Evolutionary conservation across 2,113 vertebrate species (phyloP).

Genomic region (Coreoperca whiteheadi): DNA sequence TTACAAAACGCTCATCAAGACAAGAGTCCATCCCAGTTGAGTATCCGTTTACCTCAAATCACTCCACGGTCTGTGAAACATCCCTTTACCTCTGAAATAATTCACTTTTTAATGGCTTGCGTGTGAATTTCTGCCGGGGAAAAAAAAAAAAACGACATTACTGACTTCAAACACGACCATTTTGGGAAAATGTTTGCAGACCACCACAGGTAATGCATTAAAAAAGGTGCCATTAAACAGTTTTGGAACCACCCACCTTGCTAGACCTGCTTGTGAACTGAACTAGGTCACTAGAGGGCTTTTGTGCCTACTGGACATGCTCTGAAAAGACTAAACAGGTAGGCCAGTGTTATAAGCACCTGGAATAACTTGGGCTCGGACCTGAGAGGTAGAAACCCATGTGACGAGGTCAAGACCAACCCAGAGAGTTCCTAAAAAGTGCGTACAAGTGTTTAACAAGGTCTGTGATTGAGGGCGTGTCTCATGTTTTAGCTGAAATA

Average conservation of each 20-base stretch:
- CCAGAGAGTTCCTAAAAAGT: slow-evolving; percentile 41
- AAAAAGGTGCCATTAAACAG: slow-evolving; percentile 56
- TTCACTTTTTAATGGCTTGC: slow-evolving; percentile 22
- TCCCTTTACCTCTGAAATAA: slow-evolving; percentile 46
- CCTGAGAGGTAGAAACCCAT: slow-evolving; percentile 25
- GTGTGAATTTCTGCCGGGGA: slow-evolving; percentile 38
- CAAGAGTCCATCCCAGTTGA: slow-evolving; percentile 31
- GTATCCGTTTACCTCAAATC: slow-evolving; percentile 64
- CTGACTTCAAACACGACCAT: slow-evolving; percentile 50
- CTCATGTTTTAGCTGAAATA: slow-evolving; percentile 54
- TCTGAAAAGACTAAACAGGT: slow-evolving; percentile 56
- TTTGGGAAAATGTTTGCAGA: slow-evolving; percentile 69
- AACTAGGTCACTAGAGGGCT: slow-evolving; percentile 38
- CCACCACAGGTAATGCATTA: slow-evolving; percentile 65
- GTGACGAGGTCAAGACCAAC: slow-evolving; percentile 51
- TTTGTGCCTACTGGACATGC: slow-evolving; percentile 45
- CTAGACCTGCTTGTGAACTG: slow-evolving; percentile 46
- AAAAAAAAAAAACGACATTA: slow-evolving; percentile 13
- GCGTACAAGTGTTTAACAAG: slow-evolving; percentile 57
- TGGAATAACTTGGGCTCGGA: slow-evolving; percentile 54
- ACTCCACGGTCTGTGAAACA: slow-evolving; percentile 42
- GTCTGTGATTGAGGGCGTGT: slow-evolving; percentile 47
- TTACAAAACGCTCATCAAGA: slow-evolving; percentile 69
- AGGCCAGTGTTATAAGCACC: slow-evolving; percentile 53
- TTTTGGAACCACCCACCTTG: slow-evolving; percentile 58